phyloP scores from a whole-genome alignment of 2,113 vertebrate genomes.

The Deroptyus accipitrinus region DNA sequence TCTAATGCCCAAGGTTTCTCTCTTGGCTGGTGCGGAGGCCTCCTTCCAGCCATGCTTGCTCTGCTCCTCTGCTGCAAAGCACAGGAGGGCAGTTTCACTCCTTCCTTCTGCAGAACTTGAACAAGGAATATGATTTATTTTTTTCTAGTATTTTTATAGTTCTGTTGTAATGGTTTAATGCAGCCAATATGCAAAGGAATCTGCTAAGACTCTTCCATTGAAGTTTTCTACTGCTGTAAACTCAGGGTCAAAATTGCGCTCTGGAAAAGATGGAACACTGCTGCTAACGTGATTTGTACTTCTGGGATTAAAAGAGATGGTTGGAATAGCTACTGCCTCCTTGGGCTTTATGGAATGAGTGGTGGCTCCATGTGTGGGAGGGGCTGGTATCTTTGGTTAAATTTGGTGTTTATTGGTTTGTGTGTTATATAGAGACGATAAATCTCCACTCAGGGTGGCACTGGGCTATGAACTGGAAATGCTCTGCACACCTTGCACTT shows the following conservation, averaged over 20 bases:
- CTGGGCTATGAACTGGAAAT: not conserved
- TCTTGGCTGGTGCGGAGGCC: not conserved
- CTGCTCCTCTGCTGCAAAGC: not conserved
- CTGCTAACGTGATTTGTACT: slow-evolving; percentile 55
- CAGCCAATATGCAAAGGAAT: slow-evolving; percentile 54
- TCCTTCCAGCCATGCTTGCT: not conserved
- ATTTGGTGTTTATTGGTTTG: not conserved
- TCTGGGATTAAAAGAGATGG: slow-evolving; percentile 34
- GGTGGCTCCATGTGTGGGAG: not conserved
- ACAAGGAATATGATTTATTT: slow-evolving; percentile 23
- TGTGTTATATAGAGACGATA: not conserved
- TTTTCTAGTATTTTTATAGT: slow-evolving; percentile 55
- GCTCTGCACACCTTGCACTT: not conserved
- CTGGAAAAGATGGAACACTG: slow-evolving; percentile 29
- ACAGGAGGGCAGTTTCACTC: not conserved
- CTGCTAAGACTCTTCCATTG: slow-evolving; percentile 36
- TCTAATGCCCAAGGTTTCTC: not conserved
- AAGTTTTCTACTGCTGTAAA: slow-evolving; percentile 62
- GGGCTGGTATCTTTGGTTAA: not conserved
- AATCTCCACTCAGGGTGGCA: not conserved
- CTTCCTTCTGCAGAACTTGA: slow-evolving; percentile 38
- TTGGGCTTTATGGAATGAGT: not conserved
- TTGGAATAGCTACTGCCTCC: not conserved
- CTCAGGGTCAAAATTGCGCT: slow-evolving; percentile 53
- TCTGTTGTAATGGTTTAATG: slow-evolving; percentile 34